Evolutionary conservation across 2,113 vertebrate genomes (phyloP).

Genomic region (Gallinago media): DNA sequence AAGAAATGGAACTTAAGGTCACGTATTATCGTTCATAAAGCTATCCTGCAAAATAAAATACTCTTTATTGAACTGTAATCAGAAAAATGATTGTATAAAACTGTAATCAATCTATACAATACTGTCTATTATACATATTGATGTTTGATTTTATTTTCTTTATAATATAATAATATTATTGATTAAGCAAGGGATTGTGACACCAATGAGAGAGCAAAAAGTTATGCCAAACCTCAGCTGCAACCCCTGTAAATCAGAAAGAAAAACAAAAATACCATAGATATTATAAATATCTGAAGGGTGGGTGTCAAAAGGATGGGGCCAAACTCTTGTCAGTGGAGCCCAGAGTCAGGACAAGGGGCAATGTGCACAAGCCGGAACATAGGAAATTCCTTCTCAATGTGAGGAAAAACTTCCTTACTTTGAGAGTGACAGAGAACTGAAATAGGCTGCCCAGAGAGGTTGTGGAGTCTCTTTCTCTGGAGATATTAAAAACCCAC

Average conservation of each 20-base stretch:
- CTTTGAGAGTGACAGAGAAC: neutral
- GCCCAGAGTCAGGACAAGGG: neutral
- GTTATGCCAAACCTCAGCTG: neutral
- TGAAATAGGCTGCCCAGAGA: neutral
- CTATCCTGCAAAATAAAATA: neutral
- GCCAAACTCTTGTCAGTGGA: neutral
- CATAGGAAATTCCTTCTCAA: neutral
- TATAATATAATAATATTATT: neutral
- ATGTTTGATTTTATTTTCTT: neutral
- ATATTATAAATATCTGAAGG: neutral
- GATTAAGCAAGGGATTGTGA: rapidly evolving
- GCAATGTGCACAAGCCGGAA: neutral
- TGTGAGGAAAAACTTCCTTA: neutral
- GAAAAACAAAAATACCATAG: neutral
- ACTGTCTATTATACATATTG: rapidly evolving
- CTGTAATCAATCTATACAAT: neutral
- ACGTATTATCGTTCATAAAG: neutral
- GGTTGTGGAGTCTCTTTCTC: neutral
- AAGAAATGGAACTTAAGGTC: neutral
- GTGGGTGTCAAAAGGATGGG: neutral
- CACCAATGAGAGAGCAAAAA: neutral
- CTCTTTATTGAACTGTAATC: neutral
- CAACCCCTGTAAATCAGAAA: neutral
- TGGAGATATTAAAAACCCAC: neutral
- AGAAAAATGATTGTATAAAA: neutral